phyloP scores from a whole-genome alignment of 2,113 vertebrate genomes.

The Nibea coibor region DNA sequence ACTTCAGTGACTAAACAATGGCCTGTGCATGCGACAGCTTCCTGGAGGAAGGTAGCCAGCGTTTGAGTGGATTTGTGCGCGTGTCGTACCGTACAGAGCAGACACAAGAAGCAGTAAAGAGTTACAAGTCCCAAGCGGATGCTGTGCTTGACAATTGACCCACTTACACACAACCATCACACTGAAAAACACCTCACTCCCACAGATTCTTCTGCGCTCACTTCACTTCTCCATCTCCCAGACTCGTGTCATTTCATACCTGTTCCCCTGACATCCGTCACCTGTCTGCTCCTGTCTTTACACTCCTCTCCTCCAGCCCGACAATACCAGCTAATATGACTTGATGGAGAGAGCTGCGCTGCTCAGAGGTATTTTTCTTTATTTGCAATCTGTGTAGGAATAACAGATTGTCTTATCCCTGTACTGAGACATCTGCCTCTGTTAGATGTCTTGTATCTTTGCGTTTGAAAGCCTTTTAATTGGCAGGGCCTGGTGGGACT shows the following conservation, averaged over 20 bases:
- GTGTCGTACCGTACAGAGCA: neutral
- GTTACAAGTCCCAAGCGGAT: slow-evolving; percentile 43
- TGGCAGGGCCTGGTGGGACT: neutral
- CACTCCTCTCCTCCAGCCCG: neutral
- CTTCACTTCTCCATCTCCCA: neutral
- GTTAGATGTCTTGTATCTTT: neutral
- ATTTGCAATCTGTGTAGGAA: slow-evolving; percentile 30
- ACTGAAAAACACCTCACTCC: slow-evolving; percentile 28
- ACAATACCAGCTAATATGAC: slow-evolving; percentile 8
- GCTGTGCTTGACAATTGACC: slow-evolving; percentile 64
- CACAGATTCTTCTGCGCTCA: neutral
- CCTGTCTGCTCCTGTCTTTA: slow-evolving; percentile 11
- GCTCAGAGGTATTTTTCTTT: slow-evolving; percentile 22
- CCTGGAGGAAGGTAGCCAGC: slow-evolving; percentile 13
- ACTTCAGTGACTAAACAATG: slow-evolving; percentile 17
- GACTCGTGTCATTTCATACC: slow-evolving; percentile 13
- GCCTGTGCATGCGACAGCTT: slow-evolving; percentile 24
- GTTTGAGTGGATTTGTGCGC: slow-evolving; percentile 25
- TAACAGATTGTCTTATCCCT: neutral
- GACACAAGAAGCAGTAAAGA: slow-evolving; percentile 42
- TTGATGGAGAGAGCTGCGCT: neutral
- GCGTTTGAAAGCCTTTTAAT: slow-evolving; percentile 20
- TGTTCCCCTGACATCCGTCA: slow-evolving; percentile 13
- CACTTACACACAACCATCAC: slow-evolving; percentile 59
- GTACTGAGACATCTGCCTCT: slow-evolving; percentile 15